Conservation (phyloP, 2,797 vertebrate genomes). For the Eptatretus atami region DNA sequence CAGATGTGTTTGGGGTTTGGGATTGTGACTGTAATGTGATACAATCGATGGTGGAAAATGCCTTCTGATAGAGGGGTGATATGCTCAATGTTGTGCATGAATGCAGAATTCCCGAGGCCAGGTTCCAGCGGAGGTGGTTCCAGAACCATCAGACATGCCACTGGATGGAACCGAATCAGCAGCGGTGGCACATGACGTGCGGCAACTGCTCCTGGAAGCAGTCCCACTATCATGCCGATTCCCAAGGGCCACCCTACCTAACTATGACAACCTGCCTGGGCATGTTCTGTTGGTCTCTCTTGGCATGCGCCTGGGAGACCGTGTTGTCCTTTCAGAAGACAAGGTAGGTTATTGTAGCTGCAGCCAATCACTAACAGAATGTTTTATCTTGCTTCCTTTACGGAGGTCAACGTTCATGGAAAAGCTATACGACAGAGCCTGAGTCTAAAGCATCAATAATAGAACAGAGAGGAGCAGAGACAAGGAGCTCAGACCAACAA, state of each 20-base stretch:
- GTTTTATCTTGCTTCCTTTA: too few species aligned
- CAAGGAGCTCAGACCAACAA: too few species aligned
- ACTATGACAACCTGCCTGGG: conserved; percentile 69
- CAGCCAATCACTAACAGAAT: too few species aligned
- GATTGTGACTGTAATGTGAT: too few species aligned
- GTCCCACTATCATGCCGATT: conserved; percentile 58
- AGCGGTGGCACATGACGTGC: conserved; percentile 51
- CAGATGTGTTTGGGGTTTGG: too few species aligned
- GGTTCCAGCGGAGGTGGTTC: conserved; percentile 45
- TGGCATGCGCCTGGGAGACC: conserved; percentile 43
- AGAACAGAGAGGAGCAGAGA: too few species aligned
- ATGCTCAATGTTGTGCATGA: not conserved
- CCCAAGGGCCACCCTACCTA: conserved; percentile 42
- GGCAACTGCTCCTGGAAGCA: conserved; percentile 38
- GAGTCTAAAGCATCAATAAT: too few species aligned
- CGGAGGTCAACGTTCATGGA: not conserved
- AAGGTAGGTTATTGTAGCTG: conserved; percentile 20
- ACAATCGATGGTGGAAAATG: too few species aligned
- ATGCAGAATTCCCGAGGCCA: conserved; percentile 47
- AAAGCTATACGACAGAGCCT: not conserved
- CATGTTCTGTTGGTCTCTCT: conserved; percentile 51
- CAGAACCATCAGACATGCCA: conserved; percentile 68
- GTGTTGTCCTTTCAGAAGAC: conserved; percentile 32
- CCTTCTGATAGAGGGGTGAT: too few species aligned
- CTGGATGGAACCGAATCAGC: conserved; percentile 56